phyloP scores from a whole-genome alignment of 2,888 invertebrate species.

The Leucozona laternaria region DNA sequence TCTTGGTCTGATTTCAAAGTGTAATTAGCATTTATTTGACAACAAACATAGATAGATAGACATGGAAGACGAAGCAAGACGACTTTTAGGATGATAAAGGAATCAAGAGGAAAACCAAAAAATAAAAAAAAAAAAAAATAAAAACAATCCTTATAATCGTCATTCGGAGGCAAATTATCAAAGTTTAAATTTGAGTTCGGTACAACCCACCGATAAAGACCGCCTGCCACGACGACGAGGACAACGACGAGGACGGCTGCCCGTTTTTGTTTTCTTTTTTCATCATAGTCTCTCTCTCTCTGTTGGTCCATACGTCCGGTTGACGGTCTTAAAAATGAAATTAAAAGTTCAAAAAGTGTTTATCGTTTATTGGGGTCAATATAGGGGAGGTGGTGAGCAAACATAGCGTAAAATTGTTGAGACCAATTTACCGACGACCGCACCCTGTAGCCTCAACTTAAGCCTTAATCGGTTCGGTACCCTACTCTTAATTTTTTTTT shows the following conservation, averaged over 20 bases:
- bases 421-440: slow-evolving; percentile 63
- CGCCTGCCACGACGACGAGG: neutral
- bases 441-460: slow-evolving; percentile 46
- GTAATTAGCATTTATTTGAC: slow-evolving; percentile 75
- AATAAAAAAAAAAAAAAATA: neutral
- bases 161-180: slow-evolving; percentile 69
- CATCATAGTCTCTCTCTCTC: neutral
- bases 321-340: slow-evolving; percentile 53
- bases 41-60: slow-evolving; percentile 60
- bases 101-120: neutral
- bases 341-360: slow-evolving; percentile 75
- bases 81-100: neutral
- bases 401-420: slow-evolving; percentile 70
- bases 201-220: slow-evolving; percentile 34
- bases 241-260: neutral
- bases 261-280: neutral
- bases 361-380: slow-evolving; percentile 54
- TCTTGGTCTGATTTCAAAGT: slow-evolving; percentile 48
- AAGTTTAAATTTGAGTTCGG: slow-evolving; percentile 70
- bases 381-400: slow-evolving; percentile 35
- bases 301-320: slow-evolving; percentile 14
- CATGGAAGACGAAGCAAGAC: slow-evolving; percentile 14
- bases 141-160: slow-evolving; percentile 51
- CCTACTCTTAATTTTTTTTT: slow-evolving; percentile 21
- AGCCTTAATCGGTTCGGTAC: slow-evolving; percentile 39